A percentile compares a stretch with the other conserved stretches of the same genome.
phyloP scores from a whole-genome alignment of 1,140 invertebrate species.

The Brachionus sp. region DNA sequence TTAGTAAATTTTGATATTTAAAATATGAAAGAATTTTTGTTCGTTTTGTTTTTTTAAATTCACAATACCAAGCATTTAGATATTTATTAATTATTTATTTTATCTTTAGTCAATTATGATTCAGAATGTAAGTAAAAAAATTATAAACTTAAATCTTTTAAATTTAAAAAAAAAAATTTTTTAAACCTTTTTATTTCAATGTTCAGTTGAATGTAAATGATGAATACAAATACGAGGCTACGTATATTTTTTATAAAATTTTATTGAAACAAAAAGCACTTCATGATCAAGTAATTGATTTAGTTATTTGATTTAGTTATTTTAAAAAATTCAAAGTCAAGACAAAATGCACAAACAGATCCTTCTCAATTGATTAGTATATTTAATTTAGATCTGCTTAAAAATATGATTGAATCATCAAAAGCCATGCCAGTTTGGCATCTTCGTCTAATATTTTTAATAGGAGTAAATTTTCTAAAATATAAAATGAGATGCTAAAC shows the following conservation, averaged over 20 bases:
- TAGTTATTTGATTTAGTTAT: not conserved
- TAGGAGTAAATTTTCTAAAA: not conserved
- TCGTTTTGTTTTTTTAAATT: too few species aligned
- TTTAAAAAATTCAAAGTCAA: not conserved
- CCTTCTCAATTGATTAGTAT: not conserved
- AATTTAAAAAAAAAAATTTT: not conserved
- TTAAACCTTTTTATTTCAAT: not conserved
- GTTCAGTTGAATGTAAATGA: constrained; percentile 25
- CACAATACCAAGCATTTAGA: too few species aligned
- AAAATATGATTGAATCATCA: constrained; percentile 31
- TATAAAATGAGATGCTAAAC: not conserved
- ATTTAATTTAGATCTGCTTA: constrained; percentile 2
- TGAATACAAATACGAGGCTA: constrained; percentile 41
- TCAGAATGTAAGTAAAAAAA: constrained; percentile 32
- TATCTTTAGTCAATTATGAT: constrained; percentile 19
- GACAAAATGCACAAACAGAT: not conserved
- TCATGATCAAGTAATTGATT: not conserved
- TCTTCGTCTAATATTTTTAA: constrained; percentile 4
- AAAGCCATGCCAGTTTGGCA: constrained; percentile 9
- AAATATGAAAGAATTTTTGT: too few species aligned
- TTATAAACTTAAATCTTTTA: not conserved
- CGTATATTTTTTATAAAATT: constrained; percentile 30
- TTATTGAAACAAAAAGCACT: not conserved
- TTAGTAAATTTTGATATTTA: too few species aligned
- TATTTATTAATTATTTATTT: not conserved